Evolutionary conservation across 35 echinoderm and acorn worm species (phyloP), one percentile per base, ranked within the genome.

Genomic region (Apostichopus californicus): DNA sequence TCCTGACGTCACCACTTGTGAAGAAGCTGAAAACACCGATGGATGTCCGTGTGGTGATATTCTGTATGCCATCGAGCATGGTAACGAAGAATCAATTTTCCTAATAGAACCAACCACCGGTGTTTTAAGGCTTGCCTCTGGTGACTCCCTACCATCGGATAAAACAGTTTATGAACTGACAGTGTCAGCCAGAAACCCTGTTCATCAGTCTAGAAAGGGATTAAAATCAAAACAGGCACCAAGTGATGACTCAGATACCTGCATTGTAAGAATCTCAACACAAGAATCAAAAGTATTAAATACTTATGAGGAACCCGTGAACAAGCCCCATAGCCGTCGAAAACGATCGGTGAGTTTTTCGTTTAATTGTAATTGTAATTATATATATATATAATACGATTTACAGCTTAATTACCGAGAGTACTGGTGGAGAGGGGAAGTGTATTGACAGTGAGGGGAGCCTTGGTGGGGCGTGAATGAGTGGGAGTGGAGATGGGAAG

Each of bases 71-170:
- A 95, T 98, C 26, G 94, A 98, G 56, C 28, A 80, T 55, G 96
- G 96, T 6, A 98, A 98, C 66, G 94, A 94, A 34, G 87, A 96
- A 57, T 90, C 90, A 21, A 57, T 91, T 54, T 98, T 98, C 79
- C 78, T 77, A 68, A 96, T 98, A 78, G 93, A 98, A 78, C 96
- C 94, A 80, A 85, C 75, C 9, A 94, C 90, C 14, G 96, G 96
- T 12, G 94, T 83, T 13, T 72, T 98, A 8, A 91, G 87, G 54
- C 83, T 94, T n/a, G 92, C 96, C n/a, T 57, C 64, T 61, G 77
- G 25, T 83, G 56, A 83, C 56, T 11, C 15, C 3, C 24, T 89
- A 89, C 70, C 68, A 1, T 78, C 89, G 6, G 18, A 8, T 7
- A 18, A 78, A 10, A 55, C 7, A 21, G 18, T 91, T 54, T 55